Evolutionary conservation across 2,797 vertebrate species (phyloP).

Genomic region (Phaenicophaeus curvirostris): DNA sequence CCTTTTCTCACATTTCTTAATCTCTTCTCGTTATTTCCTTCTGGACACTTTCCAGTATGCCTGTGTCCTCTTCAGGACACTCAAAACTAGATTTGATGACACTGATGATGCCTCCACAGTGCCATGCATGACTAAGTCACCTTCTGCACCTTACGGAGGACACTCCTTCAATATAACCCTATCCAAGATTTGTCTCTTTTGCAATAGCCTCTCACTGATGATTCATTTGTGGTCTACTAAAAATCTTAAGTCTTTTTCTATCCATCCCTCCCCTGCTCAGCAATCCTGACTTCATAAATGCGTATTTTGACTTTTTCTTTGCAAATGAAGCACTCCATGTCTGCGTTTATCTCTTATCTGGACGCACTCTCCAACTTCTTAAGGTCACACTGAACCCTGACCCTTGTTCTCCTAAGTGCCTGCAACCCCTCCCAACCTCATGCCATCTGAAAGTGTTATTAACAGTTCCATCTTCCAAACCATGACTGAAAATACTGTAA

Average conservation of each 20-base stretch:
- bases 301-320: not conserved
- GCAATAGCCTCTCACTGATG: not conserved
- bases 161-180: not conserved
- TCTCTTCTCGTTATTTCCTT: not conserved
- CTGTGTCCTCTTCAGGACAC: not conserved
- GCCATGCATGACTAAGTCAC: not conserved
- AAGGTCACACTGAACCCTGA: slow-evolving; percentile 25
- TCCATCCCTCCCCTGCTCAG: not conserved
- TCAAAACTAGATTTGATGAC: not conserved
- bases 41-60: not conserved
- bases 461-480: slow-evolving; percentile 13
- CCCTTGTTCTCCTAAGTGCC: not conserved
- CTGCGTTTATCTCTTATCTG: slow-evolving; percentile 41
- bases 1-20: slow-evolving; percentile 8
- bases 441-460: not conserved
- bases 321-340: not conserved
- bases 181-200: not conserved
- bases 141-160: fast-evolving
- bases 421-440: not conserved
- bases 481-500: not conserved
- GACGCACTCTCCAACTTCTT: not conserved
- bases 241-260: not conserved
- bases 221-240: not conserved
- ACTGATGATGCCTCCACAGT: not conserved
- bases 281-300: not conserved